phyloP scores from a whole-genome alignment of 2,888 invertebrate genomes.

The Craniophora ligustri region DNA sequence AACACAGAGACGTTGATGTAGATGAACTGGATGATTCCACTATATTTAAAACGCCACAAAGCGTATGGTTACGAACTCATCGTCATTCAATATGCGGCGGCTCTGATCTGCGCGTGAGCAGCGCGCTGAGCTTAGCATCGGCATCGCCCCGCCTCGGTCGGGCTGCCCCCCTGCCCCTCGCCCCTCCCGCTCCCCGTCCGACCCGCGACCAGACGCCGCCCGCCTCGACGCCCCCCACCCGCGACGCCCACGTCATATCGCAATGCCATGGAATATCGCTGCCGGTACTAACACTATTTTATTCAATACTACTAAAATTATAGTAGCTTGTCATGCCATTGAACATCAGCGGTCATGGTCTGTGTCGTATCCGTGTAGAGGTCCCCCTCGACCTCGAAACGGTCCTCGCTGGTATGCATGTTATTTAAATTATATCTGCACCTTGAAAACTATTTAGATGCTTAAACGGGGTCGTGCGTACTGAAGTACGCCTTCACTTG shows the following conservation, averaged over 20 bases:
- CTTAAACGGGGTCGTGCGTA: slow-evolving; percentile 68
- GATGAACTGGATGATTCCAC: slow-evolving; percentile 81
- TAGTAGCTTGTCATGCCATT: slow-evolving; percentile 73
- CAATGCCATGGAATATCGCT: slow-evolving; percentile 88
- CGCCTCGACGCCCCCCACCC: slow-evolving; percentile 80
- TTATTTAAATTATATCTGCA: slow-evolving; percentile 53
- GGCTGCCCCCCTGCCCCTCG: slow-evolving; percentile 42
- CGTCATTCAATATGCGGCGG: slow-evolving; percentile 79
- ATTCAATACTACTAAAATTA: slow-evolving; percentile 84
- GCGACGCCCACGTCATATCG: slow-evolving; percentile 84
- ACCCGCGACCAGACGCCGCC: slow-evolving; percentile 77
- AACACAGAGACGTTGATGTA: slow-evolving; percentile 59
- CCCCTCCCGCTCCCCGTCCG: slow-evolving; percentile 63
- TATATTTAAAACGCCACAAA: slow-evolving; percentile 82
- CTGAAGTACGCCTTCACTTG: slow-evolving; percentile 47
- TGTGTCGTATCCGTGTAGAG: slow-evolving; percentile 46
- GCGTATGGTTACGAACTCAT: slow-evolving; percentile 75
- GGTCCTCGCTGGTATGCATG: slow-evolving; percentile 72
- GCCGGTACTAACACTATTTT: slow-evolving; percentile 90
- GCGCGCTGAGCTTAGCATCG: slow-evolving; percentile 28
- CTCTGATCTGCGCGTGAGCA: slow-evolving; percentile 61
- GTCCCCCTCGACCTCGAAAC: slow-evolving; percentile 51
- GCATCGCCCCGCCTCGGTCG: slow-evolving; percentile 47
- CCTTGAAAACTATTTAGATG: slow-evolving; percentile 60
- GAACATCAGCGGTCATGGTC: slow-evolving; percentile 61